Percentiles rank a stretch among this genome's conserved stretches.
Evolutionary conservation across 2,888 invertebrate species (phyloP).

Genomic region (Papilio elwesi): DNA sequence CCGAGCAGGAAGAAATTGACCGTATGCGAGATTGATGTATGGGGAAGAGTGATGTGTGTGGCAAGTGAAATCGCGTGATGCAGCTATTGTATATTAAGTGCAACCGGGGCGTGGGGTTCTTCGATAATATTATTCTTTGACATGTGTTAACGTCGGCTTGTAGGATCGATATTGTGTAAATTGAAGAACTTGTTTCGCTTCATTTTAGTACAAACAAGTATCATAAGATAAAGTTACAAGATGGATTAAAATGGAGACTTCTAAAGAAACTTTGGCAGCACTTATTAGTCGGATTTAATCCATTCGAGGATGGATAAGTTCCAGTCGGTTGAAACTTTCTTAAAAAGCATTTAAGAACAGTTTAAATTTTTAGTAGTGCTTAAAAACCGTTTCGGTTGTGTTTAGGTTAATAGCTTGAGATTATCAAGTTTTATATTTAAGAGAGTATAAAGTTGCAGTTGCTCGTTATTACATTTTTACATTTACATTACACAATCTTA

Average conservation of each 20-base stretch:
- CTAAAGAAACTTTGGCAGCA: conserved; percentile 9
- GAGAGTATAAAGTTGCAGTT: background rate
- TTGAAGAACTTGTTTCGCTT: background rate
- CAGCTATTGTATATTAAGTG: too few relatives aligned
- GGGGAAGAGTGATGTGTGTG: too few relatives aligned
- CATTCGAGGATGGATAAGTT: conserved; percentile 6
- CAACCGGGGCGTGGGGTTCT: too few relatives aligned
- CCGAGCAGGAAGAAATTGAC: too few relatives aligned
- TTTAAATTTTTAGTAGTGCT: conserved; percentile 1
- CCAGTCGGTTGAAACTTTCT: conserved; percentile 14
- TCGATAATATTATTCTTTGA: too few relatives aligned
- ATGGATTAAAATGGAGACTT: conserved; percentile 8
- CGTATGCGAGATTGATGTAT: too few relatives aligned
- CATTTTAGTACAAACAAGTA: background rate
- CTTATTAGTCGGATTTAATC: conserved; percentile 24
- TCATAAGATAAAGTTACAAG: conserved; percentile 5
- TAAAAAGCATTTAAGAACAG: conserved; percentile 23
- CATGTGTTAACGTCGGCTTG: too few relatives aligned
- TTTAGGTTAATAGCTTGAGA: conserved; percentile 2
- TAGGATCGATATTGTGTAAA: too few relatives aligned
- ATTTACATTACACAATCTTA: too few relatives aligned
- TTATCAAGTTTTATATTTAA: background rate
- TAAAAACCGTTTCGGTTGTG: background rate
- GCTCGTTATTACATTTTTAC: too few relatives aligned
- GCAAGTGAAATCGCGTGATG: too few relatives aligned